phyloP scores from a whole-genome alignment of 2,113 vertebrate genomes.

The Colossoma macropomum region DNA sequence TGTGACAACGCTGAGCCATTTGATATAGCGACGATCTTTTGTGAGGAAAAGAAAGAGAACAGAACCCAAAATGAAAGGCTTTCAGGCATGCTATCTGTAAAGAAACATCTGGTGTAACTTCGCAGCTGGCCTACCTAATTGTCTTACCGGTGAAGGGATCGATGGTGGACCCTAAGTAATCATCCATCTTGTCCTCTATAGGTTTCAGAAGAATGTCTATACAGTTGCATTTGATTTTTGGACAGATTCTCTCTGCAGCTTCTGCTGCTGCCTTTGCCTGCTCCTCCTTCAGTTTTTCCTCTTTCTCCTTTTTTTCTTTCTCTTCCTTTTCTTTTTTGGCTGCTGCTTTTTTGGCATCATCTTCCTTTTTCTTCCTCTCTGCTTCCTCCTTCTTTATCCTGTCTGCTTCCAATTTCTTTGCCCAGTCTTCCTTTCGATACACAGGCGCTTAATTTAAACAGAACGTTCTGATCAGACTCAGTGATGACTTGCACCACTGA shows the following conservation, averaged over 20 bases:
- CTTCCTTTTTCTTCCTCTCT: conserved; percentile 68
- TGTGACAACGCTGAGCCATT: conserved; percentile 83
- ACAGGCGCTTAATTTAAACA: conserved; percentile 67
- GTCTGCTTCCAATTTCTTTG: conserved; percentile 44
- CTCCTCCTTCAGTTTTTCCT: conserved; percentile 58
- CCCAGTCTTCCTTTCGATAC: conserved; percentile 69
- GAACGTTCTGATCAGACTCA: conserved; percentile 10
- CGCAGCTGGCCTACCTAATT: not conserved
- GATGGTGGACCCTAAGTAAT: conserved; percentile 70
- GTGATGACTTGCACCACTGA: not conserved
- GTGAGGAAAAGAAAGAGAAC: not conserved
- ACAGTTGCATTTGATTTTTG: conserved; percentile 58
- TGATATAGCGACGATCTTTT: conserved; percentile 82
- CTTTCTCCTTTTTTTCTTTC: conserved; percentile 68
- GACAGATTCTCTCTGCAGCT: conserved; percentile 43
- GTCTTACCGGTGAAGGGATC: conserved; percentile 87
- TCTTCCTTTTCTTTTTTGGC: conserved; percentile 74
- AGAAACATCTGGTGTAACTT: not conserved
- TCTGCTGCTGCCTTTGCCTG: conserved; percentile 66
- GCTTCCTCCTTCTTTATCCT: conserved; percentile 62
- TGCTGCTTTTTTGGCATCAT: conserved; percentile 68
- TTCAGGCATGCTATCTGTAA: not conserved
- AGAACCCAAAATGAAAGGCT: not conserved
- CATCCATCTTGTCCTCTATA: conserved; percentile 72
- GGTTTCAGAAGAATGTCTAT: conserved; percentile 68